phyloP scores from a whole-genome alignment of 2,113 vertebrate genomes.

The Anolis carolinensis region DNA sequence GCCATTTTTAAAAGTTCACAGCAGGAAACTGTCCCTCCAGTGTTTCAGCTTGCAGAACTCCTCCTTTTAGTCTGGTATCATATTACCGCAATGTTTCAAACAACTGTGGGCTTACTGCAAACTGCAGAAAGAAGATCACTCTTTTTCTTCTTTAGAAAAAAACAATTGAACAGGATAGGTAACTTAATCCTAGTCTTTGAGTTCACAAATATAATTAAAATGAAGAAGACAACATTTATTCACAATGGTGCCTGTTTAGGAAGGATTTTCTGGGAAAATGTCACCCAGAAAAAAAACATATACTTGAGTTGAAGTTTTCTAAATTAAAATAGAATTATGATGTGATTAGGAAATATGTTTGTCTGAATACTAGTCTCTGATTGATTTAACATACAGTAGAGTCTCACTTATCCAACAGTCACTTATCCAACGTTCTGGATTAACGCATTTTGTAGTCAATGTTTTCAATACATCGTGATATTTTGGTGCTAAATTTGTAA shows the following conservation, averaged over 20 bases:
- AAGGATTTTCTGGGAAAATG: neutral
- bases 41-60: slow-evolving; percentile 70
- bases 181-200: neutral
- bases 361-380: neutral
- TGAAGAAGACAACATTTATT: neutral
- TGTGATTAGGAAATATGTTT: neutral
- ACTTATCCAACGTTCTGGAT: no score
- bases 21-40: slow-evolving; percentile 76
- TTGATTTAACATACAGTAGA: neutral
- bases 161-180: neutral
- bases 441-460: no score
- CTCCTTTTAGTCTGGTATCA: slow-evolving; percentile 73
- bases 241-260: neutral
- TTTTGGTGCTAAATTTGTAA: no score
- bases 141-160: slow-evolving; percentile 22
- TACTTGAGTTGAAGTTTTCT: neutral
- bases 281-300: neutral
- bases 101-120: slow-evolving; percentile 45
- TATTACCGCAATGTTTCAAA: slow-evolving; percentile 72
- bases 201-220: neutral
- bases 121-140: slow-evolving; percentile 60
- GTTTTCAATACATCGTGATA: no score
- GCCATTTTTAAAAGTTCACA: slow-evolving; percentile 73
- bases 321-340: neutral
- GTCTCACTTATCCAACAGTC: no score